A percentile compares a stretch with the other conserved stretches of the same genome.
Evolutionary conservation across 2,797 vertebrate species (phyloP).

Genomic region (Melanotaenia maccullochi): DNA sequence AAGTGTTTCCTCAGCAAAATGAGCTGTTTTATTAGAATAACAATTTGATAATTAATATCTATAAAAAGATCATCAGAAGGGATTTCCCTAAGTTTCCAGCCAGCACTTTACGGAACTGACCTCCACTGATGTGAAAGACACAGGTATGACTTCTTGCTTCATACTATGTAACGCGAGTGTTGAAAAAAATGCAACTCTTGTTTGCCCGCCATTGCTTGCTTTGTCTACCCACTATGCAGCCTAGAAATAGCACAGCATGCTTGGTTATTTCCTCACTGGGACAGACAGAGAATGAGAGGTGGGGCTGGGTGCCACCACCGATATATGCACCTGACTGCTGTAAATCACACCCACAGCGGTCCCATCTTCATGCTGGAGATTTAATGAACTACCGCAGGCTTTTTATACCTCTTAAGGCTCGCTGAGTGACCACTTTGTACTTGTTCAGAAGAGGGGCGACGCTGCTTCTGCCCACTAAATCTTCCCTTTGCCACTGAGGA

Average conservation of each 20-base stretch:
- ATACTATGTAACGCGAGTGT: conserved; percentile 3
- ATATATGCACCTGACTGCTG: conserved; percentile 79
- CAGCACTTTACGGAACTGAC: too few relatives aligned
- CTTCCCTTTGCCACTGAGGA: conserved; percentile 79
- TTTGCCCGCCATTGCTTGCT: conserved; percentile 2
- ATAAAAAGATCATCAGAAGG: too few relatives aligned
- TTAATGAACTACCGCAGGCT: conserved; percentile 86
- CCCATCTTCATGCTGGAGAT: conserved; percentile 81
- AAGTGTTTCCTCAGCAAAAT: conserved; percentile 2
- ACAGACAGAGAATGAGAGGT: conserved; percentile 76
- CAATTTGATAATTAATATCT: too few relatives aligned
- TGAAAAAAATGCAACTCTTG: conserved; percentile 19
- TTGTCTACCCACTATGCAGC: conserved; percentile 28
- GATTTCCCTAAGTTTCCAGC: too few relatives aligned
- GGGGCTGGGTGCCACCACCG: conserved; percentile 64
- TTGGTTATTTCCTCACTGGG: conserved; percentile 73
- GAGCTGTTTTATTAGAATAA: too few relatives aligned
- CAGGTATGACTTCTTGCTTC: conserved; percentile 24
- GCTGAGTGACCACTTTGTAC: conserved; percentile 84
- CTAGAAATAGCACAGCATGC: conserved; percentile 67
- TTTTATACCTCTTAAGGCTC: conserved; percentile 82
- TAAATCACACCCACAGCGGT: conserved; percentile 79
- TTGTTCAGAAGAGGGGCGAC: conserved; percentile 81
- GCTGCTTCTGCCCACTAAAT: conserved; percentile 80
- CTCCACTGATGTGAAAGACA: conserved; percentile 25